Percentiles rank a stretch among this genome's conserved stretches.
Conservation (phyloP, 2,888 invertebrate species). For the Agrenia bidenticulata region DNA sequence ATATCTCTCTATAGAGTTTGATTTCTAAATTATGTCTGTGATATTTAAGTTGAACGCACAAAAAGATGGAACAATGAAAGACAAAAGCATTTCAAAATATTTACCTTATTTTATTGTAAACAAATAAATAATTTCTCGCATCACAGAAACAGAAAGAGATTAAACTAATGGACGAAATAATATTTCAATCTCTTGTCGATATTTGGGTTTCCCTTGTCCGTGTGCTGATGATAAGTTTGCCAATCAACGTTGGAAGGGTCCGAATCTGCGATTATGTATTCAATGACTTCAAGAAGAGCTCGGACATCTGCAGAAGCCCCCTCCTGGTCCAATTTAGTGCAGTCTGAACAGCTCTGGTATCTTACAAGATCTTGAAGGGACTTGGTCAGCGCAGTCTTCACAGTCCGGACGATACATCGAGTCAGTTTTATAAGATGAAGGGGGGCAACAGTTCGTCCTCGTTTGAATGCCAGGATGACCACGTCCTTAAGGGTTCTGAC, state of each 20-base stretch:
- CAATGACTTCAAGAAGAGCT: not conserved
- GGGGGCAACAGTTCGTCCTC: not conserved
- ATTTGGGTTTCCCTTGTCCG: too few relatives aligned
- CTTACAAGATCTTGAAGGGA: conserved; percentile 9
- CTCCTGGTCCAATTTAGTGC: not conserved
- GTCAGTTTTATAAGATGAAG: conserved; percentile 11
- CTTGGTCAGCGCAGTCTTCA: conserved; percentile 5
- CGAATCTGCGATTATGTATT: not conserved
- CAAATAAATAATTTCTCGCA: too few relatives aligned
- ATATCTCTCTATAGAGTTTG: too few relatives aligned
- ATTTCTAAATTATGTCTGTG: too few relatives aligned
- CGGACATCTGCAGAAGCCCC: not conserved
- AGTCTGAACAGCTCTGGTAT: not conserved
- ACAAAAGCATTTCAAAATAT: too few relatives aligned
- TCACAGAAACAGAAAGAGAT: too few relatives aligned
- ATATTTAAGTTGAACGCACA: too few relatives aligned
- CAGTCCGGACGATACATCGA: not conserved
- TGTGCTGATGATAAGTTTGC: too few relatives aligned
- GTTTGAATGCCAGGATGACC: not conserved
- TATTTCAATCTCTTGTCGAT: too few relatives aligned
- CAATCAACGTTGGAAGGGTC: not conserved
- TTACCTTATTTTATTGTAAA: too few relatives aligned
- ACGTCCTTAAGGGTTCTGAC: not conserved
- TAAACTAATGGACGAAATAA: too few relatives aligned
- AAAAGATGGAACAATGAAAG: too few relatives aligned